phyloP scores from a whole-genome alignment of 1,140 invertebrate genomes.

The Oedothorax gibbosus region DNA sequence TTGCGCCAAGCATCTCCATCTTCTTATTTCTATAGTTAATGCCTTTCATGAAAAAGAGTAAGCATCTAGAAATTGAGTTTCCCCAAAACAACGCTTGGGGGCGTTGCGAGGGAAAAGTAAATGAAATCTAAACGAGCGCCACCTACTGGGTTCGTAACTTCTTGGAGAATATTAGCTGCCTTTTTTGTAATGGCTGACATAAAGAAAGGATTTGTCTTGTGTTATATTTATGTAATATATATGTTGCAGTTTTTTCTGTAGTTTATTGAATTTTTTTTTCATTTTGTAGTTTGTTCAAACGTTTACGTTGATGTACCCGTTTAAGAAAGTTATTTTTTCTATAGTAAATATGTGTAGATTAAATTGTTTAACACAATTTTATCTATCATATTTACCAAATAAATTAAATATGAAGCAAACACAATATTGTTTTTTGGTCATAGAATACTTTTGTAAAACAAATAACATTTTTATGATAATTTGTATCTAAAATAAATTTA shows the following conservation, averaged over 20 bases:
- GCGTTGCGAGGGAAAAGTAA: slow-evolving; percentile 28
- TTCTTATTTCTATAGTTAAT: no score
- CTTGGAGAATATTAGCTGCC: background rate
- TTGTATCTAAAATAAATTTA: no score
- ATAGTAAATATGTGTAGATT: no score
- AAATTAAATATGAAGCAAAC: no score
- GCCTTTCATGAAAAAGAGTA: slow-evolving; percentile 16
- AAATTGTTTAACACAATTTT: no score
- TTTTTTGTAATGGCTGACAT: slow-evolving; percentile 1
- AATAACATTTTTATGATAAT: no score
- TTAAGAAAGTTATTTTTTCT: no score
- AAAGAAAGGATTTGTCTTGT: background rate
- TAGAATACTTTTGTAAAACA: no score
- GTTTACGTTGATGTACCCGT: no score
- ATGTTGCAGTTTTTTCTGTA: background rate
- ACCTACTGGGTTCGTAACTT: slow-evolving; percentile 11
- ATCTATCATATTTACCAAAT: no score
- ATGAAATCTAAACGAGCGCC: slow-evolving; percentile 22
- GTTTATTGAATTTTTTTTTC: background rate
- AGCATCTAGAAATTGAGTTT: slow-evolving; percentile 24
- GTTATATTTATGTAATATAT: background rate
- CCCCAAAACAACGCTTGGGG: slow-evolving; percentile 18
- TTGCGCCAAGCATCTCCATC: no score
- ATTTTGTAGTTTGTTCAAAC: background rate
- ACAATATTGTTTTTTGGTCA: no score